phyloP scores from a whole-genome alignment of 2,113 vertebrate genomes.

The Chaetura pelagica region DNA sequence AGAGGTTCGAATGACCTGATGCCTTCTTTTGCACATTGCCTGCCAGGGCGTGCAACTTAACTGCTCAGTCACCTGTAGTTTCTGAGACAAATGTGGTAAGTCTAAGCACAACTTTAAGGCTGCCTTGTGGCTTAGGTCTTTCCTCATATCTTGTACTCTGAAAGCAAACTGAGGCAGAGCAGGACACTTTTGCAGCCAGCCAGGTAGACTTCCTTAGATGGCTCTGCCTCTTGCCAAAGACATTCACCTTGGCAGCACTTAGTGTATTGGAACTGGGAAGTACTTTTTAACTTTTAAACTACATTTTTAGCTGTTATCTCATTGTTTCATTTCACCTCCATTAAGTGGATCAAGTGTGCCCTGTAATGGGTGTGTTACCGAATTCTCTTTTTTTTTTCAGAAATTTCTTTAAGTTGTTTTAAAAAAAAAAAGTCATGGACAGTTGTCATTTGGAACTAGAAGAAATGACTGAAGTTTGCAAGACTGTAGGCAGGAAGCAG shows the following conservation, averaged over 20 bases:
- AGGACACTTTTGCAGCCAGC: neutral
- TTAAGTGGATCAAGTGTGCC: neutral
- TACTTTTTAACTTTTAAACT: neutral
- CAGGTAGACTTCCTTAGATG: neutral
- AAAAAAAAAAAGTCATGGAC: neutral
- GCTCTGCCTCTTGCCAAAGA: neutral
- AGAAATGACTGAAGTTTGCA: neutral
- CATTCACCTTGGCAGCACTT: neutral
- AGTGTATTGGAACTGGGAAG: neutral
- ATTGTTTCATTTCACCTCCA: neutral
- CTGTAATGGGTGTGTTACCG: neutral
- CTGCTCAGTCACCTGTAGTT: neutral
- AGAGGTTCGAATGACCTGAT: neutral
- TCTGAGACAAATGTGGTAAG: neutral
- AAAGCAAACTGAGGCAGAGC: neutral
- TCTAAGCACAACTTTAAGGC: neutral
- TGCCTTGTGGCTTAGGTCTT: neutral
- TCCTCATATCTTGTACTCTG: neutral
- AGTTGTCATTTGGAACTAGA: neutral
- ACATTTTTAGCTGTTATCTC: neutral
- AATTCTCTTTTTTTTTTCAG: neutral
- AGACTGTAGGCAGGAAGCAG: neutral
- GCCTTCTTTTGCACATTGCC: neutral
- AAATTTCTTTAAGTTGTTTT: neutral
- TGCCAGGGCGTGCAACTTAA: neutral